Evolutionary conservation across 2,113 vertebrate genomes (phyloP), one percentile per base, ranked within the genome.

Genomic region (Motacilla alba): DNA sequence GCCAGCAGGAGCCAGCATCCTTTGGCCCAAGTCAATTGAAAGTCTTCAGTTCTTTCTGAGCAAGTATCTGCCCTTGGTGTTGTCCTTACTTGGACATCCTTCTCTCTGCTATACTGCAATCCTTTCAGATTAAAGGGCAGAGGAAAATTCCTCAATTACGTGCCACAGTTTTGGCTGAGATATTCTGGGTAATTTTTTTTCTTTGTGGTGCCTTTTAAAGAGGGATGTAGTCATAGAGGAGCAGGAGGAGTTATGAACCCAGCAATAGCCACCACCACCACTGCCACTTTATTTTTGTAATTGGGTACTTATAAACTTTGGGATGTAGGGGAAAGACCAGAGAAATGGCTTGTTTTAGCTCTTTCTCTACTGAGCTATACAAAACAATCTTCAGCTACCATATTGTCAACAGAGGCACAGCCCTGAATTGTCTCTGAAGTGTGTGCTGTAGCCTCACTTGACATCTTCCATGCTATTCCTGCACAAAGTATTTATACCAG

Each of bases 31-130:
- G 62, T 59, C 28, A 15, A 44, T 44, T 47, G 50, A 88, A 88
- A 70, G 20, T 26, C n/a, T 92, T 63, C 5, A 4, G 7, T 59
- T 52, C 47, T 22, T 87, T 81, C 59, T 0, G 0, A 93, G 31
- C 0, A 0, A 49, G 15, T 50, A 55, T 47, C 70, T 90, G 31
- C 43, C 81, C n/a, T 73, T 10, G 2, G 23, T 74, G 23, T 46
- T 66, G 59, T 86, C 35, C 79, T 70, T 70, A 33, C 59, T 90
- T 69, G 30, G 26, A 53, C 27, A 52, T 67, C 46, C 20, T 80
- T 83, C 46, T 74, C 39, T 70, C 39, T 56, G 12, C 59, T 86
- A 62, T 70, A 52, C 33, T 44, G 31, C 30, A 56, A 28, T 46
- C 10, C 50, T 35, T 80, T 76, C 60, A 78, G 63, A 88, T 67